Conservation (phyloP, 2,113 vertebrate genomes). For the Parus major region DNA sequence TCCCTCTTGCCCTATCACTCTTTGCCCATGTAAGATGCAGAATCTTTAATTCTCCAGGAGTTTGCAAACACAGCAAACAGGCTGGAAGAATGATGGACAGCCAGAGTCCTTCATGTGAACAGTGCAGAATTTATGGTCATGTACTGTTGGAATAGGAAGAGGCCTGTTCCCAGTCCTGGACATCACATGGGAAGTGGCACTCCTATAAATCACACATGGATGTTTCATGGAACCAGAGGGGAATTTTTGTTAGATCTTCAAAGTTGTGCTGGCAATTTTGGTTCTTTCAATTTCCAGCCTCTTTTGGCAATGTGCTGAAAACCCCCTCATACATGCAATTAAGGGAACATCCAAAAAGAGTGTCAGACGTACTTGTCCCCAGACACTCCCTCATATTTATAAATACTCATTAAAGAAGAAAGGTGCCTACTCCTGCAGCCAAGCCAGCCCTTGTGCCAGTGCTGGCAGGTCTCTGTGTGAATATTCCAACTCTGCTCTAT, state of each 20-base stretch:
- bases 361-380: background rate
- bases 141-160: background rate
- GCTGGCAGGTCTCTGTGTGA: background rate
- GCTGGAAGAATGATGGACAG: background rate
- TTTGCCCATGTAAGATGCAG: fast-evolving
- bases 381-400: background rate
- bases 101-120: background rate
- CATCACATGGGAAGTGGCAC: background rate
- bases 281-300: fast-evolving
- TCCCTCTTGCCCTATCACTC: background rate
- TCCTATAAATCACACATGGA: background rate
- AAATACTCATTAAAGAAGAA: background rate
- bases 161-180: background rate
- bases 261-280: background rate
- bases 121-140: background rate
- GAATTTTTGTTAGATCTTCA: background rate
- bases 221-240: background rate
- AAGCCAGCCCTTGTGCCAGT: background rate
- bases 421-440: background rate
- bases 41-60: background rate
- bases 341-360: background rate
- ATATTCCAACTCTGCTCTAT: background rate
- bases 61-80: background rate
- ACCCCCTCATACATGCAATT: background rate
- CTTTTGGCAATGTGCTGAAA: background rate